Conservation (phyloP, 2,888 invertebrate species). For the Himalopsyche tibetana region DNA sequence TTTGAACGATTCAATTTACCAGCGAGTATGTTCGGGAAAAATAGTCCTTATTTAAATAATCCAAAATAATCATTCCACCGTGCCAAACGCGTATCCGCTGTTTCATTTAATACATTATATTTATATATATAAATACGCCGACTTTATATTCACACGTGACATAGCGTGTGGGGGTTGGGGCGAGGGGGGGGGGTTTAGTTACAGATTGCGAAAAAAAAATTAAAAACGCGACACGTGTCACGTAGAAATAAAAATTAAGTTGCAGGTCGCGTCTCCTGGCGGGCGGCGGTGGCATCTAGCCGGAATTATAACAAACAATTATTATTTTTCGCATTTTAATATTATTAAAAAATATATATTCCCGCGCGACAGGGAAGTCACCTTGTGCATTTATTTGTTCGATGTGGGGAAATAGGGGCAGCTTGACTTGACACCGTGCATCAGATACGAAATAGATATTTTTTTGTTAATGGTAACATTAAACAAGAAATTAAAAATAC, state of each 20-base stretch:
- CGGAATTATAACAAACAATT: conserved; percentile 24
- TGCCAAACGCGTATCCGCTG: background rate
- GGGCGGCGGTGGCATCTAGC: background rate
- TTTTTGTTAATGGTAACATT: too few species aligned
- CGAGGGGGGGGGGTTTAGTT: background rate
- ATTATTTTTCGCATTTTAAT: conserved; percentile 26
- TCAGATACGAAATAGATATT: too few species aligned
- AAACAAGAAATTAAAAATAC: too few species aligned
- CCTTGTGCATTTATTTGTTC: background rate
- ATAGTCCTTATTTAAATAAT: too few species aligned
- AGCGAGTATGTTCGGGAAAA: too few species aligned
- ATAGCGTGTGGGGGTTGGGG: background rate
- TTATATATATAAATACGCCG: background rate
- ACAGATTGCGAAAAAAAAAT: conserved; percentile 22
- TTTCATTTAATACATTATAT: background rate
- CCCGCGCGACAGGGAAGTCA: background rate
- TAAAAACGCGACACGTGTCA: conserved; percentile 15
- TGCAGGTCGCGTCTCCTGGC: conserved; percentile 14
- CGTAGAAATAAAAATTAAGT: conserved; percentile 29
- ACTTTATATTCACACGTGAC: conserved; percentile 30
- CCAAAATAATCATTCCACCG: too few species aligned
- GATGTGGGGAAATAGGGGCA: background rate
- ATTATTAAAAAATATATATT: conserved; percentile 21
- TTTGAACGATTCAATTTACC: too few species aligned
- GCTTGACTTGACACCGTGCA: background rate